Evolutionary conservation across 2,797 vertebrate species (phyloP), one percentile per base, ranked within the genome.

Genomic region (Melanotaenia nigrans): DNA sequence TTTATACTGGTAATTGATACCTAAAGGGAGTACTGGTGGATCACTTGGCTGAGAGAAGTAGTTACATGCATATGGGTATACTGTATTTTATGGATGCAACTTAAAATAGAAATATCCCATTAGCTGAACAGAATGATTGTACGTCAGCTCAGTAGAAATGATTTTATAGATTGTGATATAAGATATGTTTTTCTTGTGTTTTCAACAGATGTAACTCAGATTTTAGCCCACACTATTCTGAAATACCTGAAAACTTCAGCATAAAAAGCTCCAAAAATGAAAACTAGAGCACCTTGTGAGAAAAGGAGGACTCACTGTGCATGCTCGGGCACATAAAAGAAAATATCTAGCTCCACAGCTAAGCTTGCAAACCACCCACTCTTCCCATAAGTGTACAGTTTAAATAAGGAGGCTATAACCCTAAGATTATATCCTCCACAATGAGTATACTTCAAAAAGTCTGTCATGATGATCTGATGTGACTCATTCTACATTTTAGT

Each of bases 1-100:
- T 64, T 61, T 36, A 61, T 62, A 58, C 81, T 73, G 71, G 76
- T 79, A 82, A 85, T 61, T 77, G 71, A 85, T 72, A 83, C 65
- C 70, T 82, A 33, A 57, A 42, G 86, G 77, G 54, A 78, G 62
- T 9, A 30, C 22, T 54, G 42, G 13, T 65, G 74, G 56, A 63
- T 55, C 40, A 30, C 49, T 47, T 57, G 40, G 35, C 51, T 62
- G 25, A 66, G 63, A 45, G 58, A 58, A 1, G 20, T 53, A 1
- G 20, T 59, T 42, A 47, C 24, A 56, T 53, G 18, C 22, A 32
- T 66, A 60, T 7, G 10, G 35, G 35, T 38, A 32, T 70, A 40
- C 47, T 24, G 49, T 10, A 55, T 61, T 53, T 54, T 28, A 5
- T 28, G 3, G 51, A 32, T 36, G 25, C 12, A 45, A 42, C 36